Conservation (phyloP, 1,140 invertebrate genomes). For the Drosophila repletoides region DNA sequence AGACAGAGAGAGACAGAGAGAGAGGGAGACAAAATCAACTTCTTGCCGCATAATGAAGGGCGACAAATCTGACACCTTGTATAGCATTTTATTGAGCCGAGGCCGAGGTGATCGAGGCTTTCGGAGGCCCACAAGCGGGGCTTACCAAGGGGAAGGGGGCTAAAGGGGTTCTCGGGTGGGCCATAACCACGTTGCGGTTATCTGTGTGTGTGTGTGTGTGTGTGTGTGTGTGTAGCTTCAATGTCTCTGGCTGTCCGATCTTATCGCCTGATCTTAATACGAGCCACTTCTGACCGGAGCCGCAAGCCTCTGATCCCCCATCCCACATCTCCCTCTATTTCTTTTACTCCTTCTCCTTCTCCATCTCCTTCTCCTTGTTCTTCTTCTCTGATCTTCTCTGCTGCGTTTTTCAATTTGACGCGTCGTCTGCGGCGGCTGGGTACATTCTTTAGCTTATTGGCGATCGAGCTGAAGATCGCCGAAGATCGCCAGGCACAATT, state of each 20-base stretch:
- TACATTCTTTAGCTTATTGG: constrained; percentile 53
- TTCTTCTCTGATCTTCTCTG: not conserved
- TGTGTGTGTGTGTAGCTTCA: constrained; percentile 33
- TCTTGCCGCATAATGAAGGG: constrained; percentile 79
- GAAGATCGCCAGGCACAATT: not conserved
- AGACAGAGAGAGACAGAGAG: not conserved
- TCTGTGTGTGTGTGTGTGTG: constrained; percentile 5
- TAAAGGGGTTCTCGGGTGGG: not conserved
- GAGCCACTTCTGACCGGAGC: constrained; percentile 69
- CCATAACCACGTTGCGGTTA: constrained; percentile 33
- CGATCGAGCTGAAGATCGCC: constrained; percentile 14
- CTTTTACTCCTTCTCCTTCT: not conserved
- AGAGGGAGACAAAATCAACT: constrained; percentile 7
- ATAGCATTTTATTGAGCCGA: constrained; percentile 81
- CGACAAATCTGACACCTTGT: constrained; percentile 82
- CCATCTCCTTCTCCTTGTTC: not conserved
- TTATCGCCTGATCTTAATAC: constrained; percentile 82
- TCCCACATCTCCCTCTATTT: not conserved
- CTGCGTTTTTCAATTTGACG: constrained; percentile 72
- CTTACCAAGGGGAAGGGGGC: not conserved
- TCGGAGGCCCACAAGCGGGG: not conserved
- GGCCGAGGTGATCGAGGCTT: constrained; percentile 18
- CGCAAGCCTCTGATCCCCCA: not conserved
- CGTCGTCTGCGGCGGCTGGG: constrained; percentile 56
- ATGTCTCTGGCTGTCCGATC: constrained; percentile 70